A percentile compares a stretch with the other conserved stretches of the same genome.
Conservation (phyloP, 2,113 vertebrate species). For the Pogona vitticeps region DNA sequence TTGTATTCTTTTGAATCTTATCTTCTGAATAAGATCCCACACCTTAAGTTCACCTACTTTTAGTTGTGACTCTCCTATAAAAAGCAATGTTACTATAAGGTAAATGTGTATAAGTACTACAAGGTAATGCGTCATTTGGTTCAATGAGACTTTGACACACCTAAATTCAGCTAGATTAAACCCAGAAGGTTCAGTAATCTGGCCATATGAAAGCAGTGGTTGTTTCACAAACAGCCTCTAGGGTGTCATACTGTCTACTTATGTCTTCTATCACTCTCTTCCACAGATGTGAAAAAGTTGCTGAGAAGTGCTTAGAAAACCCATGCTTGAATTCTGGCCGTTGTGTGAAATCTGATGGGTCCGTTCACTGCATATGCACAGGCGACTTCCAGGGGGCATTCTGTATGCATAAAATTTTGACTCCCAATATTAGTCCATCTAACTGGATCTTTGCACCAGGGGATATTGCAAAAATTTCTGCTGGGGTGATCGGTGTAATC, state of each 20-base stretch:
- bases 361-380: constrained; percentile 73
- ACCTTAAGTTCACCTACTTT: not conserved
- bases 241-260: not conserved
- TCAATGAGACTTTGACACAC: not conserved
- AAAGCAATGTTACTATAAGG: not conserved
- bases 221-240: not conserved
- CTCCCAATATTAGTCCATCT: constrained; percentile 63
- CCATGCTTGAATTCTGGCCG: constrained; percentile 75
- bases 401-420: constrained; percentile 67
- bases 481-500: constrained; percentile 69
- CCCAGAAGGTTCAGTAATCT: not conserved
- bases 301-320: constrained; percentile 76
- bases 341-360: constrained; percentile 74
- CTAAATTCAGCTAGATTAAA: not conserved
- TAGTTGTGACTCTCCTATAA: not conserved
- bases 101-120: too few species aligned
- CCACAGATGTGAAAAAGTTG: constrained; percentile 81
- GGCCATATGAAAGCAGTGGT: not conserved
- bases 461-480: constrained; percentile 82
- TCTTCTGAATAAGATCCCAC: not conserved
- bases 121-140: not conserved
- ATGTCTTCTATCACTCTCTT: not conserved
- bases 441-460: constrained; percentile 69
- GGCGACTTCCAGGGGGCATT: constrained; percentile 57
- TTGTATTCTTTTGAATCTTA: not conserved